Evolutionary conservation across 2,888 invertebrate genomes (phyloP).

Genomic region (Pyrochroa serraticornis): DNA sequence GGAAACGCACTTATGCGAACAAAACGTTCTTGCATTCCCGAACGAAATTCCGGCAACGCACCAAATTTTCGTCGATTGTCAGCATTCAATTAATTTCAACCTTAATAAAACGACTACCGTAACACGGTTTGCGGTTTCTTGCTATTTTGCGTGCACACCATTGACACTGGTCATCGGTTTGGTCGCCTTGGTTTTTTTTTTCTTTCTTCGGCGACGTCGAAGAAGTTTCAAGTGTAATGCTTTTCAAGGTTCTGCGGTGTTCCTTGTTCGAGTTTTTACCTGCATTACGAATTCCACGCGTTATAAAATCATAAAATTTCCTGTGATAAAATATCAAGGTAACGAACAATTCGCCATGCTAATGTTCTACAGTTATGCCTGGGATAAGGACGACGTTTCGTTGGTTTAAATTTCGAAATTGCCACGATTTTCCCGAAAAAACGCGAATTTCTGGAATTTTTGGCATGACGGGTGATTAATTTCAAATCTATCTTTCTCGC

Average conservation of each 20-base stretch:
- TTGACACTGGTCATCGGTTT: slow-evolving; percentile 26
- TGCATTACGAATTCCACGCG: slow-evolving; percentile 14
- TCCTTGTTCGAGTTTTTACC: slow-evolving; percentile 20
- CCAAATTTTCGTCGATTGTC: slow-evolving; percentile 11
- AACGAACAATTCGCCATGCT: slow-evolving; percentile 22
- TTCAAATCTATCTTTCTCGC: too few relatives aligned
- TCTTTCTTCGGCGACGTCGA: slow-evolving; percentile 8
- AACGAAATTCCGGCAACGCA: not conserved
- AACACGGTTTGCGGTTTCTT: slow-evolving; percentile 16
- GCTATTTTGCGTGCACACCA: slow-evolving; percentile 24
- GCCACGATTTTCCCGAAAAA: too few relatives aligned
- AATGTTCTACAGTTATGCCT: slow-evolving; percentile 21
- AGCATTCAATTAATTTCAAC: slow-evolving; percentile 22
- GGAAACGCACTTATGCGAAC: not conserved
- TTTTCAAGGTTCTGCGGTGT: slow-evolving; percentile 24
- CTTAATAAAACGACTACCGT: slow-evolving; percentile 17
- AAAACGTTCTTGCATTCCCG: not conserved
- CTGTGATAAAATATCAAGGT: slow-evolving; percentile 21
- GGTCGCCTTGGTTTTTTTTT: slow-evolving; percentile 23
- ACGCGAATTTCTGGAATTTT: too few relatives aligned
- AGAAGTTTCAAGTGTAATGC: slow-evolving; percentile 24
- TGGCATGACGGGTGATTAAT: too few relatives aligned
- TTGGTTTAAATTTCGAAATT: not conserved
- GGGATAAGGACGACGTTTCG: slow-evolving; percentile 9
- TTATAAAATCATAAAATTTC: slow-evolving; percentile 24